Evolutionary conservation across 2,797 vertebrate species (phyloP).

Genomic region (Antrozous pallidus): DNA sequence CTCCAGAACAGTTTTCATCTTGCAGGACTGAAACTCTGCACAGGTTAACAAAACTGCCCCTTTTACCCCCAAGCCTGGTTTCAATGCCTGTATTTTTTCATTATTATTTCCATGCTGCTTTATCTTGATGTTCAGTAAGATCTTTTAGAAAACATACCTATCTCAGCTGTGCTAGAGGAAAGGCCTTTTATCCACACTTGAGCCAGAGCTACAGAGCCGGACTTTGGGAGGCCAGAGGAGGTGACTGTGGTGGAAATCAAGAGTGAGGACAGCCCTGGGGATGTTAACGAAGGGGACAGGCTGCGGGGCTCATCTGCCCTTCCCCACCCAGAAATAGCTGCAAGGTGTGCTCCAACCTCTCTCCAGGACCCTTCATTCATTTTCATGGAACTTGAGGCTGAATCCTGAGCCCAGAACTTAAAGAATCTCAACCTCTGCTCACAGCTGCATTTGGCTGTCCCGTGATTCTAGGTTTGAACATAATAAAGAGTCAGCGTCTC

Average conservation of each 20-base stretch:
- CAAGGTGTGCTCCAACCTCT: neutral
- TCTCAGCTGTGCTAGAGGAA: neutral
- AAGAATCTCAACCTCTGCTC: constrained; percentile 36
- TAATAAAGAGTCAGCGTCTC: constrained; percentile 45
- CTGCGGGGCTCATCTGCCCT: neutral
- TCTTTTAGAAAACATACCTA: neutral
- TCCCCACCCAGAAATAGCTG: neutral
- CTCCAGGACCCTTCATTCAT: neutral
- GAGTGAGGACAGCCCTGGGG: neutral
- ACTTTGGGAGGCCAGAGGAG: neutral
- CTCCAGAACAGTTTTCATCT: neutral
- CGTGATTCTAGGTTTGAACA: constrained; percentile 42
- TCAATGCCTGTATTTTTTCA: neutral
- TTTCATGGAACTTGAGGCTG: neutral
- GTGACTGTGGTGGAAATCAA: neutral
- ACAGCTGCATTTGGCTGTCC: constrained; percentile 26
- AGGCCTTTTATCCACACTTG: neutral
- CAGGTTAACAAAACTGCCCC: neutral
- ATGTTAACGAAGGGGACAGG: neutral
- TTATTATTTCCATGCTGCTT: neutral
- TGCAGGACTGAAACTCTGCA: neutral
- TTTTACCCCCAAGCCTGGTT: neutral
- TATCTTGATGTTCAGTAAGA: neutral
- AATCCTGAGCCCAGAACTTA: constrained; percentile 13
- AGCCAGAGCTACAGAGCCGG: neutral